Evolutionary conservation across 2,797 vertebrate genomes (phyloP).

Genomic region (Mormyrus hasselquistii): DNA sequence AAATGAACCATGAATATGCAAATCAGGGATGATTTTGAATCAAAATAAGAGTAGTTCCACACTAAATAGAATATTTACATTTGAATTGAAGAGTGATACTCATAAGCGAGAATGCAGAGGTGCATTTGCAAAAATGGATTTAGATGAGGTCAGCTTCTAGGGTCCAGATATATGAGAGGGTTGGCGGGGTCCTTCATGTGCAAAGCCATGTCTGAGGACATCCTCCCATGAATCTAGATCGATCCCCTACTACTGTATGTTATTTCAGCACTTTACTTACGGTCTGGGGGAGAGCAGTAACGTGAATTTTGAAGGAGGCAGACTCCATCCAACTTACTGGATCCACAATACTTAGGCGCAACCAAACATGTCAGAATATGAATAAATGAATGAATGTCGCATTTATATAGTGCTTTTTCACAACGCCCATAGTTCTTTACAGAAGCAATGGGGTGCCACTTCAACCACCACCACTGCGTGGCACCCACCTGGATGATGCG

Average conservation of each 20-base stretch:
- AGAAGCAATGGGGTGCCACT: neutral
- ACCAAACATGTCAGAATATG: neutral
- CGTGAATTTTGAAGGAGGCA: neutral
- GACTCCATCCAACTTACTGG: neutral
- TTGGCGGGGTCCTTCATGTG: neutral
- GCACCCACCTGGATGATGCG: neutral
- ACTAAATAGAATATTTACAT: slow-evolving; percentile 8
- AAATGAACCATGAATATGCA: neutral
- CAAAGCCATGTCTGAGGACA: neutral
- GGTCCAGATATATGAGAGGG: neutral
- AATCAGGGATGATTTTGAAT: slow-evolving; percentile 16
- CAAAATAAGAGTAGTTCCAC: neutral
- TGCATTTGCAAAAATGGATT: neutral
- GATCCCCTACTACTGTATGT: neutral
- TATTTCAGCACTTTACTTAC: neutral
- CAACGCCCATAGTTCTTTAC: neutral
- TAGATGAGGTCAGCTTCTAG: neutral
- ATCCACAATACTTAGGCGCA: slow-evolving; percentile 1
- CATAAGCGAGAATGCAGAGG: neutral
- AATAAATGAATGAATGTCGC: neutral
- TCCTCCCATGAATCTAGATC: neutral
- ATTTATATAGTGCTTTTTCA: neutral
- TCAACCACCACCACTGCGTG: neutral
- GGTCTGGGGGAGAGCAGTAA: neutral
- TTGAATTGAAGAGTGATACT: neutral